A percentile compares a stretch with the other conserved stretches of the same genome.
phyloP scores from a whole-genome alignment of 1,140 invertebrate species.

The Brachionus plicatilis region DNA sequence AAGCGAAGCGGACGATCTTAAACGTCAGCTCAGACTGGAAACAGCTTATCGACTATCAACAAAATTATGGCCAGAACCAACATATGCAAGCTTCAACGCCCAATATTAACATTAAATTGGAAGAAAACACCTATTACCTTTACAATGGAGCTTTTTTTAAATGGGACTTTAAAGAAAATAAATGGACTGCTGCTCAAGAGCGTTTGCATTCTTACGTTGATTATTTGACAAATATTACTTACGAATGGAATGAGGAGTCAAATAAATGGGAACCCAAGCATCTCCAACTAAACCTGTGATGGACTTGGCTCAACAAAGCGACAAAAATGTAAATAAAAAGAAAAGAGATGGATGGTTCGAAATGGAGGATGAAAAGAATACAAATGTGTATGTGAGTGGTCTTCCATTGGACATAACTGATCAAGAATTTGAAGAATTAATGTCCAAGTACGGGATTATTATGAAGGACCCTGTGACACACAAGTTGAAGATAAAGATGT shows the following conservation, averaged over 20 bases:
- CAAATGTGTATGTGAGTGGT: conserved; percentile 92
- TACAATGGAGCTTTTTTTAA: conserved; percentile 36
- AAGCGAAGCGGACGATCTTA: not conserved
- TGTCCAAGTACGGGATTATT: conserved; percentile 92
- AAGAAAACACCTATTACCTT: conserved; percentile 18
- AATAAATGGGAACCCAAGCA: conserved; percentile 20
- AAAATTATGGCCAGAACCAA: not conserved
- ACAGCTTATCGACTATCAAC: conserved; percentile 29
- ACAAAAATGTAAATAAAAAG: not conserved
- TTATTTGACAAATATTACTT: conserved; percentile 19
- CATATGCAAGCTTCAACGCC: not conserved
- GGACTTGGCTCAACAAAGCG: not conserved
- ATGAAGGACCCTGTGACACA: conserved; percentile 74
- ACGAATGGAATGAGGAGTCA: conserved; percentile 33
- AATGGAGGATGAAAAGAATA: conserved; percentile 80
- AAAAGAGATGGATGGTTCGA: conserved; percentile 75
- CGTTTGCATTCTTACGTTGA: conserved; percentile 32
- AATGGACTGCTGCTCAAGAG: not conserved
- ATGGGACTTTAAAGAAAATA: conserved; percentile 20
- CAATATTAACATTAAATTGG: not conserved
- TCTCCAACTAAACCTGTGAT: not conserved
- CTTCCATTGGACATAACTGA: conserved; percentile 81
- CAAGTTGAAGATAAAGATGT: conserved; percentile 89
- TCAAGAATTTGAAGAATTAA: conserved; percentile 69
- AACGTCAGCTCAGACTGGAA: conserved; percentile 21